Evolutionary conservation across 1,140 invertebrate genomes (phyloP), one percentile per base, ranked within the genome.

Genomic region (Pogonomyrmex californicus): DNA sequence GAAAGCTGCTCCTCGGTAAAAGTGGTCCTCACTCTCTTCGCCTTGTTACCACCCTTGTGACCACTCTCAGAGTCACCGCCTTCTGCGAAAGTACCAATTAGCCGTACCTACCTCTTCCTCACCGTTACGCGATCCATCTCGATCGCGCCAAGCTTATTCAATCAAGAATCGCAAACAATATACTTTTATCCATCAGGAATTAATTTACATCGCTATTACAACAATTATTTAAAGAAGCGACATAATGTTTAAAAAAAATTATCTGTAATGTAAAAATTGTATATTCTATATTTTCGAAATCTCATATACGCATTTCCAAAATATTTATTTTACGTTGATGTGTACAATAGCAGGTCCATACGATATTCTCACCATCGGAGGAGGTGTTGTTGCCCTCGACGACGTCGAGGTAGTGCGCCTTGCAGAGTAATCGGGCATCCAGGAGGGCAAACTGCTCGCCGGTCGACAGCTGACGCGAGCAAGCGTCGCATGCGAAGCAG

Each of bases 1-100:
- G 99, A 98, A 47, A 99, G 96, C 93, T 99, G 99, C 93, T 99
- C 99, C 95, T 99, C 99, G 5, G 99, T 99, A 96, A 99, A 99
- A 0, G 99, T 99, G 2, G 99, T 99, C 68, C 99, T 96, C 12
- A 99, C 98, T 41, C 99, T 96, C 96, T 99, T 99, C 91, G 98
- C 98, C 95, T 99, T 99, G 95, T 97, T 98, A 54, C 93, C 92
- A 78, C 92, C 88, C 95, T 99, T 98, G 95, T 97, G 97, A 92
- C 98, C 97, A 91, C 97, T 97, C 93, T 98, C 98, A 14, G 97
- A 97, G 93, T 98, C 98, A 93, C 97, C 98, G 91, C 97, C 98
- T 95, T 98, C 98, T 98, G 95, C 82, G 95, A 95, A 92, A 88
- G 87, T 90, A 88, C 75, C 70, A 78, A 87, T 92, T 92, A 89